Percentiles rank a stretch among this genome's conserved stretches.
Evolutionary conservation across 2,888 invertebrate species (phyloP).

Genomic region (Rhabditoides inermis): DNA sequence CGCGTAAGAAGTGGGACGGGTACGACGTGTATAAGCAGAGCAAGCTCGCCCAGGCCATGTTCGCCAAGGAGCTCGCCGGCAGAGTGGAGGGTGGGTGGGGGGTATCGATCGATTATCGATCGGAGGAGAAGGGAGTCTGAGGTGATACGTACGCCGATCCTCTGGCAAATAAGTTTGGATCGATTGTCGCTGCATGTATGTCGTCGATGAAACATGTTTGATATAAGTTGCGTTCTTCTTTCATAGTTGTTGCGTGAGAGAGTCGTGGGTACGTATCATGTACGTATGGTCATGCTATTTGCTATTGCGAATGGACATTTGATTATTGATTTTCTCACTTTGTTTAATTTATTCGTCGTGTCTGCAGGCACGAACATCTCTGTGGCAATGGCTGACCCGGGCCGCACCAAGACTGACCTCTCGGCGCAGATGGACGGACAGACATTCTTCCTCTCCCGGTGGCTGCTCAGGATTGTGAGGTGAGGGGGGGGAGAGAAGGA

Average conservation of each 20-base stretch:
- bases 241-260: too few relatives aligned
- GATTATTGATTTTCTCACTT: too few relatives aligned
- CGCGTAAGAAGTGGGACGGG: constrained; percentile 39
- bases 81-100: constrained; percentile 31
- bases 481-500: constrained; percentile 1
- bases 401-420: constrained; percentile 40
- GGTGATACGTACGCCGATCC: not conserved
- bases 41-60: constrained; percentile 45
- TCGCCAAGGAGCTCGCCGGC: constrained; percentile 45
- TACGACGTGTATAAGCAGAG: constrained; percentile 46
- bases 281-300: too few relatives aligned
- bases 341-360: too few relatives aligned
- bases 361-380: constrained; percentile 34
- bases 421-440: constrained; percentile 35
- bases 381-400: constrained; percentile 47
- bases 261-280: too few relatives aligned
- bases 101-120: not conserved
- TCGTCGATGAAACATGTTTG: too few relatives aligned
- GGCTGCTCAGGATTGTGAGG: constrained; percentile 40
- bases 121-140: not conserved
- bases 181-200: too few relatives aligned
- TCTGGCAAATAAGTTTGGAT: not conserved
- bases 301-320: too few relatives aligned
- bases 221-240: too few relatives aligned
- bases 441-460: constrained; percentile 43